Base-by-base conservation (phyloP, 2,113 vertebrate species). In the Thunnus maccoyii region DNA sequence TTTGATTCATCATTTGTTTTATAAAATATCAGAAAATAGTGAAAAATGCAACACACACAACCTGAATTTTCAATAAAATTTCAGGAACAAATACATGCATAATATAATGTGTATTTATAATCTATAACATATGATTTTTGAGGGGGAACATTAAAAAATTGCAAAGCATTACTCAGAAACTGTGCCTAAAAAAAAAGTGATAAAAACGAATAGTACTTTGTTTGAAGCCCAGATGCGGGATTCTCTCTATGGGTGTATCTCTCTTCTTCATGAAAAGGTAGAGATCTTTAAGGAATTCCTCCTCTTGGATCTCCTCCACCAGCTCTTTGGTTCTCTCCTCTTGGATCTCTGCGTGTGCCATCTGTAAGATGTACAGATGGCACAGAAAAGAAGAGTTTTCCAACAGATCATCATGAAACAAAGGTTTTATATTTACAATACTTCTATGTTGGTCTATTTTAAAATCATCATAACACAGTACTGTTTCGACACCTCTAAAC, bases 151-250 rank as follows among this genome's bases (percentile, higher is more conserved):
- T 13, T 3, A 3, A 14, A 27, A 10, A 41, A 41, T 41, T 9
- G 36, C 36, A 41, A 41, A 41, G 36, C 36, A 41, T 8, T 41
- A 41, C 36, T 41, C 17, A 47, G 1, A 32, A 47, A 46, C 2
- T 57, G 16, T 9, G 13, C 27, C 18, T 30, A 3, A 30, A 30
- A 30, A 69, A 50, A 48, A 72, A 22, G 15, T 27, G 1, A 30
- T 67, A 60, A 11, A 41, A 47, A 56, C 25, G 3, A 51, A 8
- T n/a, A 22, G 54, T 87, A 96, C 95, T 95, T 86, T 95, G 95
- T 83, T 95, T 96, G 82, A 96, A 96, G 78, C 95, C 95, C 32
- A 96, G 93, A 66, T 96, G 94, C 44, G 95, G 95, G 68, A 96
- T 94, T 56, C 94, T 94, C 85, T 96, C 95, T 16, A 96, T 95